A percentile compares a stretch with the other conserved stretches of the same genome.
phyloP scores from a whole-genome alignment of 2,797 vertebrate genomes.

The Artibeus jamaicensis region DNA sequence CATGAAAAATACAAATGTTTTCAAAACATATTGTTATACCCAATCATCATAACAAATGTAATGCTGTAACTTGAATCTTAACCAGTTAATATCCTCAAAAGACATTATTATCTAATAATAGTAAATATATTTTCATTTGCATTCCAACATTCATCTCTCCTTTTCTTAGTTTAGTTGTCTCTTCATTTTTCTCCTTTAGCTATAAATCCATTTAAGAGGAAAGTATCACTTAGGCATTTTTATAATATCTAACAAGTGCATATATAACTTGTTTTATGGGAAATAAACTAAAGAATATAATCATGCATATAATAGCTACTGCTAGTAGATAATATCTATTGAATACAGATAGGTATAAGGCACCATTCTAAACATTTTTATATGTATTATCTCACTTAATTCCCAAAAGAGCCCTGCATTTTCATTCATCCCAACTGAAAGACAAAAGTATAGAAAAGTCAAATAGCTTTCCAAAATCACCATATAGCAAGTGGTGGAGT shows the following conservation, averaged over 20 bases:
- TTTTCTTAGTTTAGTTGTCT: not conserved
- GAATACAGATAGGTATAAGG: not conserved
- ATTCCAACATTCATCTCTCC: not conserved
- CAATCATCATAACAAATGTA: not conserved
- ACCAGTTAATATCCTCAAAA: not conserved
- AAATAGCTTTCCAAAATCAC: not conserved
- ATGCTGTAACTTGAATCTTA: not conserved
- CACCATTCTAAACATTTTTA: not conserved
- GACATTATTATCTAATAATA: not conserved
- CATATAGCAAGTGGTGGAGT: not conserved
- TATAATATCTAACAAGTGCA: not conserved
- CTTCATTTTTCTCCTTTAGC: not conserved
- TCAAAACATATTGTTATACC: not conserved
- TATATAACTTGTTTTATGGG: not conserved
- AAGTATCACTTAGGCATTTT: not conserved
- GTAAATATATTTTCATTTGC: not conserved
- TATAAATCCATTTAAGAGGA: not conserved
- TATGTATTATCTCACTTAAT: not conserved
- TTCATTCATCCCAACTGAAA: not conserved
- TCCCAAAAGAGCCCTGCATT: not conserved
- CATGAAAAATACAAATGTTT: not conserved
- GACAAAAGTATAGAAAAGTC: not conserved
- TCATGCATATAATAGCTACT: not conserved
- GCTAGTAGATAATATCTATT: not conserved
- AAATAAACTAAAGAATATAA: conserved; percentile 9